phyloP scores from a whole-genome alignment of 64 coral and sea anemone species.

The Pachyseris speciosa region DNA sequence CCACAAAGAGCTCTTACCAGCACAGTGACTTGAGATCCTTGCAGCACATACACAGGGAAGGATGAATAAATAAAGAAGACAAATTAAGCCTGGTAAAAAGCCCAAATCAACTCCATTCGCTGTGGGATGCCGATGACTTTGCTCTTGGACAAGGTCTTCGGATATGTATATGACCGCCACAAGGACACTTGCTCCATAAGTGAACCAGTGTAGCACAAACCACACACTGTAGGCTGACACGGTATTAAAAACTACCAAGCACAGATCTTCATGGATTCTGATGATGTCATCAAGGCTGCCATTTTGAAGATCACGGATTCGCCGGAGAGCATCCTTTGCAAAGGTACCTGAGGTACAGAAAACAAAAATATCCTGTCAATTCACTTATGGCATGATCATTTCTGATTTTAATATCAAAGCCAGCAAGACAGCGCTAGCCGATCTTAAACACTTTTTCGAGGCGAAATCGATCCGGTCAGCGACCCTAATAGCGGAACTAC shows the following conservation, averaged over 20 bases:
- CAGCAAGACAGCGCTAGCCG: too few relatives aligned
- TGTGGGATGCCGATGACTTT: constrained; percentile 4
- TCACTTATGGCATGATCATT: too few relatives aligned
- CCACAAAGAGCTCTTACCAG: constrained; percentile 7
- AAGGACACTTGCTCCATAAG: constrained; percentile 2
- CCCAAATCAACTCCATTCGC: neutral
- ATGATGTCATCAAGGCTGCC: constrained; percentile 14
- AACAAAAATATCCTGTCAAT: too few relatives aligned
- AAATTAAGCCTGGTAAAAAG: neutral
- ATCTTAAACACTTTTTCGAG: too few relatives aligned
- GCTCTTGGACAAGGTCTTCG: neutral
- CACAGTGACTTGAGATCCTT: constrained; percentile 8
- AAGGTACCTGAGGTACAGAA: neutral
- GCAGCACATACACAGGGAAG: constrained; percentile 23
- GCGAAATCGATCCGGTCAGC: too few relatives aligned
- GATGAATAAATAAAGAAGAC: neutral
- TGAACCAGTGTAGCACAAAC: constrained; percentile 27
- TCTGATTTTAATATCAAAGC: neutral
- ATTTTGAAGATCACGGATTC: neutral
- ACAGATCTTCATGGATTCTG: constrained; percentile 8
- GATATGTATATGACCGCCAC: constrained; percentile 9
- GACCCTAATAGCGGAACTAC: too few relatives aligned
- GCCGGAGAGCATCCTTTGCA: neutral
- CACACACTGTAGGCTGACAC: constrained; percentile 31
- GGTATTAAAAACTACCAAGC: constrained; percentile 17